Percentiles rank a stretch among this genome's conserved stretches.
phyloP scores from a whole-genome alignment of 2,113 vertebrate genomes.

The Myxocyprinus asiaticus region DNA sequence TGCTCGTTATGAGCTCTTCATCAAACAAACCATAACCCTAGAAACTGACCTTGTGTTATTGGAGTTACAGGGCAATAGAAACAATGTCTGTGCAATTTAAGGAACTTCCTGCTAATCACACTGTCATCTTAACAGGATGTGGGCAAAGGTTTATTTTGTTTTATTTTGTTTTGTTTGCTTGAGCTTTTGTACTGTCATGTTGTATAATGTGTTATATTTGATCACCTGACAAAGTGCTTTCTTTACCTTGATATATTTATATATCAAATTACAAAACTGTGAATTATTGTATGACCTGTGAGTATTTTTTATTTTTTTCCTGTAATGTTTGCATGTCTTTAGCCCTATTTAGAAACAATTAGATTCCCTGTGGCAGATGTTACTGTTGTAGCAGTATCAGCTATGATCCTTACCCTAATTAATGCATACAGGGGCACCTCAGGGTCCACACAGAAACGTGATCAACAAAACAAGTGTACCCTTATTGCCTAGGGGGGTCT shows the following conservation, averaged over 20 bases:
- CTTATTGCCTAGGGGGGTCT: too few species aligned
- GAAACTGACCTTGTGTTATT: neutral
- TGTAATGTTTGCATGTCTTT: neutral
- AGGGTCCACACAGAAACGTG: too few species aligned
- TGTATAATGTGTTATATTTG: conserved; percentile 46
- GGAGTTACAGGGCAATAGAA: neutral
- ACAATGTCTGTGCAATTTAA: neutral
- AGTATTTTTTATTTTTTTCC: neutral
- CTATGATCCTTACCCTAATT: too few species aligned
- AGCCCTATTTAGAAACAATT: too few species aligned
- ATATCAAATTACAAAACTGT: conserved; percentile 15
- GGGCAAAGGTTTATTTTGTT: neutral
- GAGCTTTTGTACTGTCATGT: neutral
- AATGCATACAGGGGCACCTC: too few species aligned
- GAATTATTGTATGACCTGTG: neutral
- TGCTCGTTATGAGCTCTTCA: neutral
- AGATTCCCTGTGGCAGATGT: too few species aligned
- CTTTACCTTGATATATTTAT: conserved; percentile 70
- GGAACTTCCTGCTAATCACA: neutral
- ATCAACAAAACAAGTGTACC: too few species aligned
- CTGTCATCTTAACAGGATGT: conserved; percentile 37
- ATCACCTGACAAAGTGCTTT: conserved; percentile 61
- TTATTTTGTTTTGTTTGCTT: neutral
- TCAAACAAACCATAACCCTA: conserved; percentile 22
- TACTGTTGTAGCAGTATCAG: too few species aligned